Evolutionary conservation across 2,888 invertebrate genomes (phyloP).

Genomic region (Drosophila basisetae): DNA sequence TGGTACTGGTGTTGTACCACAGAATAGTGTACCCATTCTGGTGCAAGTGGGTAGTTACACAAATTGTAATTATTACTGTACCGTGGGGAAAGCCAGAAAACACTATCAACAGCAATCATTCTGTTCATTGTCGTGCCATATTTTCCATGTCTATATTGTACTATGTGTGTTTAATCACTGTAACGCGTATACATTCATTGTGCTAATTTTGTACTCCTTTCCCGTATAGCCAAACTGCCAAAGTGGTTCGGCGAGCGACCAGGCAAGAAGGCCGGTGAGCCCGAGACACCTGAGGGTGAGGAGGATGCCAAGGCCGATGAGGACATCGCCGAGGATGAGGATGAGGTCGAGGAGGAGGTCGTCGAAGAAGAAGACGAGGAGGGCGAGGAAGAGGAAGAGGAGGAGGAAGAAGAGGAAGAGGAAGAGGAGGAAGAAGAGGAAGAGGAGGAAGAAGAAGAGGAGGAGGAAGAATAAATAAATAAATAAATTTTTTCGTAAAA

Average conservation of each 20-base stretch:
- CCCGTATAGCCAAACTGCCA: slow-evolving; percentile 92
- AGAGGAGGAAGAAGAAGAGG: slow-evolving; percentile 83
- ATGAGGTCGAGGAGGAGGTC: slow-evolving; percentile 91
- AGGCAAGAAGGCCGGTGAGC: slow-evolving; percentile 95
- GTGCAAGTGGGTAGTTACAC: slow-evolving; percentile 14
- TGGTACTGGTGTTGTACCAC: slow-evolving; percentile 79
- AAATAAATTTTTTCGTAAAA: slow-evolving; percentile 80
- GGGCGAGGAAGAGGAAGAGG: slow-evolving; percentile 86
- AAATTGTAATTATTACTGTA: slow-evolving; percentile 18
- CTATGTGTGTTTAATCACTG: neutral
- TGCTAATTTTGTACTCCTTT: slow-evolving; percentile 7
- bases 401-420: slow-evolving; percentile 86
- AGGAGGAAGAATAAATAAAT: slow-evolving; percentile 71
- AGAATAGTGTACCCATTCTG: slow-evolving; percentile 27
- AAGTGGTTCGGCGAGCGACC: slow-evolving; percentile 98
- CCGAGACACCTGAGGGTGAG: slow-evolving; percentile 96
- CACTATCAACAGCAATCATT: slow-evolving; percentile 27
- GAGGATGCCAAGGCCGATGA: slow-evolving; percentile 92
- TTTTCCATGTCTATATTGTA: slow-evolving; percentile 34
- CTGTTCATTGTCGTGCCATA: slow-evolving; percentile 70
- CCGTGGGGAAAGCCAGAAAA: slow-evolving; percentile 38
- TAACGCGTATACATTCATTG: neutral
- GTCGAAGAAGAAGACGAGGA: slow-evolving; percentile 90
- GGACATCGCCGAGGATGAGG: slow-evolving; percentile 90
- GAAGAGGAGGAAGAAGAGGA: slow-evolving; percentile 85